phyloP scores from a whole-genome alignment of 2,888 invertebrate genomes.

The Tipula confusa region DNA sequence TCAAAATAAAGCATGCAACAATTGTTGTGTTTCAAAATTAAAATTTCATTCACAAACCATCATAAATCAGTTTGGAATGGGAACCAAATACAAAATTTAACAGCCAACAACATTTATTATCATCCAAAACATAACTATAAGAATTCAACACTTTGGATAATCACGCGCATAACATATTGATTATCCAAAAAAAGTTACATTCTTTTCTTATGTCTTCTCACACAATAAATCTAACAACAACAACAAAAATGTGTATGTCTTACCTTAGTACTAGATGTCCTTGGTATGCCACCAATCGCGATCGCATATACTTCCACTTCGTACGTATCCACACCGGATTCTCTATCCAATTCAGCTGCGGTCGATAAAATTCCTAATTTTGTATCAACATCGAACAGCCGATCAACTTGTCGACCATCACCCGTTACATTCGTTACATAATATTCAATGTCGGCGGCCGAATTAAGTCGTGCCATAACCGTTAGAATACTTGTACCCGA shows the following conservation, averaged over 20 bases:
- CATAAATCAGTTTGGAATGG: constrained; percentile 3
- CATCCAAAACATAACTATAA: background rate
- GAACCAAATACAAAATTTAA: constrained; percentile 12
- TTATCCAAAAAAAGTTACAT: background rate
- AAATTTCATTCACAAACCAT: constrained; percentile 12
- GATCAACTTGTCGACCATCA: constrained; percentile 72
- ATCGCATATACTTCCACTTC: constrained; percentile 83
- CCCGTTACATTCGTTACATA: constrained; percentile 84
- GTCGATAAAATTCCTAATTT: constrained; percentile 84
- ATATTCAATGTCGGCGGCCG: constrained; percentile 71
- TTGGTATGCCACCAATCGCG: constrained; percentile 65
- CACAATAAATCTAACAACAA: background rate
- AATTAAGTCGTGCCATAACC: constrained; percentile 65
- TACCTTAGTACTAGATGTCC: constrained; percentile 81
- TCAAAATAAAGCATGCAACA: background rate
- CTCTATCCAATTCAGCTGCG: constrained; percentile 76
- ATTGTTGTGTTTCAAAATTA: background rate
- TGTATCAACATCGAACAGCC: constrained; percentile 86
- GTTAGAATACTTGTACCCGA: constrained; percentile 80
- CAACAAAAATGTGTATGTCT: constrained; percentile 42
- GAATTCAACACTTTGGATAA: constrained; percentile 25
- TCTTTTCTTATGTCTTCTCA: background rate
- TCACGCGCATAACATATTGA: constrained; percentile 20
- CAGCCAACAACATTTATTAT: constrained; percentile 12
- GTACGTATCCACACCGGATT: constrained; percentile 75